A percentile compares a stretch with the other conserved stretches of the same genome.
phyloP scores from a whole-genome alignment of 2,797 vertebrate genomes.

The Scarus forsteni region DNA sequence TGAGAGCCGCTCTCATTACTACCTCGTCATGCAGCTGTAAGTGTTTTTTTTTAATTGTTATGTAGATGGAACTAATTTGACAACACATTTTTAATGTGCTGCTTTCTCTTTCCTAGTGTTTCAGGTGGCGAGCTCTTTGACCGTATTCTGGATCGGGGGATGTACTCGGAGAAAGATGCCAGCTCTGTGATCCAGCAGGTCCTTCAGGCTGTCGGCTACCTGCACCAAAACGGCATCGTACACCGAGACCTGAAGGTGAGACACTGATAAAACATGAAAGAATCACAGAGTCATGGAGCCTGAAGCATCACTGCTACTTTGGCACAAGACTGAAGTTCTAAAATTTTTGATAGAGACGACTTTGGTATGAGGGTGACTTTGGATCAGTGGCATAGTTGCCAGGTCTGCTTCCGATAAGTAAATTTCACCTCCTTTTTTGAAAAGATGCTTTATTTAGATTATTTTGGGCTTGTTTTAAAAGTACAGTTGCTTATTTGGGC shows the following conservation, averaged over 20 bases:
- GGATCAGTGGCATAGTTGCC: no score
- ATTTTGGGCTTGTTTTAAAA: no score
- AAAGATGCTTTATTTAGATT: no score
- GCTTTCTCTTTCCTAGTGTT: constrained; percentile 79
- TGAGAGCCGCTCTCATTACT: constrained; percentile 94
- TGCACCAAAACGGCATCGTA: constrained; percentile 93
- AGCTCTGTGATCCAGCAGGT: constrained; percentile 96
- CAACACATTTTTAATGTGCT: neutral
- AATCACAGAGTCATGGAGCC: no score
- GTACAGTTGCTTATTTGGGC: no score
- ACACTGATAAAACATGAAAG: neutral
- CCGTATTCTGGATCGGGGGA: constrained; percentile 95
- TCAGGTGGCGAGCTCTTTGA: constrained; percentile 98
- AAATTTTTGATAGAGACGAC: no score
- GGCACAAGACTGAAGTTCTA: no score
- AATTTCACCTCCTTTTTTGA: no score
- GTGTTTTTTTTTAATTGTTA: constrained; percentile 60
- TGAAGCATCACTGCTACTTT: no score
- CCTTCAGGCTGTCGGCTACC: constrained; percentile 92
- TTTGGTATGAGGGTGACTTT: no score
- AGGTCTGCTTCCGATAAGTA: no score
- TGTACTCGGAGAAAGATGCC: constrained; percentile 97
- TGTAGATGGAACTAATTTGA: neutral
- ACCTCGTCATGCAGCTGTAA: constrained; percentile 98
- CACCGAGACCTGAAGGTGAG: constrained; percentile 95